Evolutionary conservation across 1,140 invertebrate genomes (phyloP), one percentile per base, ranked within the genome.

Genomic region (Trachymyrmex cornetzi): DNA sequence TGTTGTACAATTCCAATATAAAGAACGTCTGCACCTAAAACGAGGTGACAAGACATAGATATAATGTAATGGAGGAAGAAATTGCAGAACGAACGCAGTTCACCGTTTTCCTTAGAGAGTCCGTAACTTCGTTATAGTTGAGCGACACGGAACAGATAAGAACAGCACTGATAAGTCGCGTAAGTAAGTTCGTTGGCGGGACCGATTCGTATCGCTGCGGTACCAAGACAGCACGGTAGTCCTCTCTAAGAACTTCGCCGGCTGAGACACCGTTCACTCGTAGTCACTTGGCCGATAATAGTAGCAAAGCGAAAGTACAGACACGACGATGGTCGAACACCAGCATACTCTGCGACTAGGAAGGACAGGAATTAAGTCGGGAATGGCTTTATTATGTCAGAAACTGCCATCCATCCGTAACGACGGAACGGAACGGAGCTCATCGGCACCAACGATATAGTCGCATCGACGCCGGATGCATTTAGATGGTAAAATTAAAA

Each of bases 401-500:
- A 90, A 93, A 93, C 85, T 92, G 89, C 80, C 84, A 77, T 64
- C 79, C 87, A 66, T 34, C 53, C 74, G 74, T 88, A 86, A 86
- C 34, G 69, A 85, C 74, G 71, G 88, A 86, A 86, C 44, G 66
- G 85, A 86, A 86, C 44, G 66, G 82, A 92, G 91, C 88, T 90
- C 89, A 53, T 48, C 19, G 66, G 57, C 53, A 27, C 24, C 59
- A 89, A 90, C 91, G 75, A 92, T 93, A 92, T 91, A 91, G 88
- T 81, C 67, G 67, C 80, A 53, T 61, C 79, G 30, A 67, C 87
- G 74, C 85, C 87, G 91, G 89, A 92, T 93, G 93, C 93, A 94
- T 94, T 94, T 94, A 93, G 91, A 93, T 92, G 90, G 87, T 59
- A 57, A 82, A 93, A 94, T 94, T 93, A 94, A 90, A 87, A 91